Base-by-base conservation (phyloP, 2,888 invertebrate species). In the Macropis europaea region DNA sequence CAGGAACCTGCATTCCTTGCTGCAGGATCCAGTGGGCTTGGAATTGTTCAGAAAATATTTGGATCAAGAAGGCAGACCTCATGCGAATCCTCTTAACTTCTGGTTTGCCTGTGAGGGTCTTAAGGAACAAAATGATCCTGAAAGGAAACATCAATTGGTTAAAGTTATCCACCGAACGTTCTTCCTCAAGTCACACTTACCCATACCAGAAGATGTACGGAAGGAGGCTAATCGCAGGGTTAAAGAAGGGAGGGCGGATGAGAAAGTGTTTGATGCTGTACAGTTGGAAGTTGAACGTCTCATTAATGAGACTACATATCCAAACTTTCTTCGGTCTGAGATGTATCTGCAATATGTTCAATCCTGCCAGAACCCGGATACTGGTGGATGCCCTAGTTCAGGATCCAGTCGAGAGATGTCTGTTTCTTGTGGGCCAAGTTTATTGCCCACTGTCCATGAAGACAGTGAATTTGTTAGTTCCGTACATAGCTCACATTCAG, bases 81-180 rank as follows among this genome's bases (percentile, higher is more conserved):
- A 95, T 90, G 94, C 95, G 82, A 95, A 95, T 91, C 93, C 95
- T 59, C 93, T 97, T 86, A 94, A 95, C 91, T 98, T 98, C 92
- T 97, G 97, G 94, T 98, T 97, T 91, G 98, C 97, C 54, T 97
- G 97, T 90, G 95, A 96, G 89, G 96, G 97, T 59, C 93, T 96
- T 83, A 95, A 95, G 84, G 95, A 95, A 90, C 95, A 96, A 90
- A 92, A 92, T 88, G 94, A 95, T 90, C 94, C 94, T 1, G 95
- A 95, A 87, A 93, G 92, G 85, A 92, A 94, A 60, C 92, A 92
- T 82, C 93, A 94, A 88, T 93, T 97, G 88, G 95, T 97, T 87
- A 95, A 95, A 90, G 95, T 95, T 86, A 95, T 96, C 88, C 95
- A 95, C 92, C 95, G 94, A 81, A 87, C 84, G 91, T 95, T 95